Evolutionary conservation across 2,113 vertebrate species (phyloP), one percentile per base, ranked within the genome.

Genomic region (Eretmochelys imbricata): DNA sequence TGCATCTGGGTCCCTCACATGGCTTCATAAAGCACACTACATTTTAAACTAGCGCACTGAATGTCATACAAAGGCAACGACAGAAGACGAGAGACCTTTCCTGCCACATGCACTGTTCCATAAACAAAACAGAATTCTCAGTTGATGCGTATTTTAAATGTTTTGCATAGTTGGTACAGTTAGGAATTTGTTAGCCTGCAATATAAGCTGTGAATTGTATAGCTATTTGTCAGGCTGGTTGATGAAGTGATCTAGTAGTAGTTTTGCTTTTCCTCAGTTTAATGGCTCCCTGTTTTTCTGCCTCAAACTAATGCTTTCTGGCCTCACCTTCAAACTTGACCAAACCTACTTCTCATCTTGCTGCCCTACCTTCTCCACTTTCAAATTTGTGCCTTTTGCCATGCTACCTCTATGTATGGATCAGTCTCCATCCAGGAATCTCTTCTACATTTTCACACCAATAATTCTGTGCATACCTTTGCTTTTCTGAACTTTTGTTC

Each of bases 71-170:
- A 25, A 27, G 84, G 25, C 90, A 89, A 14, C 0, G 20, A 35
- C 48, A 57, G 80, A 84, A 91, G 87, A 82, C 0, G 4, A 76
- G 84, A 88, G 38, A 38, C 31, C 20, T 89, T 19, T 82, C 17
- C 31, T 83, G 1, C 0, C 0, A 1, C 7, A 2, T 29, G 35
- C 87, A 42, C 55, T 1, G 0, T 11, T 54, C 49, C 80, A 46
- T 0, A 17, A 94, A 75, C 10, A 85, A 9, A 82, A 69, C 3
- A 11, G 16, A 5, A 0, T 75, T 94, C 90, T 86, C 2, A 2
- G 59, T 49, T 35, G 72, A 95, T 62, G 24, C 49, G 54, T 86
- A 82, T 4, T 54, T 42, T 87, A 94, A 93, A 76, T 75, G 92
- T 84, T 87, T 86, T 88, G 42, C 7, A 12, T 4, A 1, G 20